Percentiles rank a stretch among this genome's conserved stretches.
These are phyloP conservation scores for Hipparchia sbordonii DNA, from an alignment of 2,888 invertebrate genomes.

Conservation along the genomic window DNA sequence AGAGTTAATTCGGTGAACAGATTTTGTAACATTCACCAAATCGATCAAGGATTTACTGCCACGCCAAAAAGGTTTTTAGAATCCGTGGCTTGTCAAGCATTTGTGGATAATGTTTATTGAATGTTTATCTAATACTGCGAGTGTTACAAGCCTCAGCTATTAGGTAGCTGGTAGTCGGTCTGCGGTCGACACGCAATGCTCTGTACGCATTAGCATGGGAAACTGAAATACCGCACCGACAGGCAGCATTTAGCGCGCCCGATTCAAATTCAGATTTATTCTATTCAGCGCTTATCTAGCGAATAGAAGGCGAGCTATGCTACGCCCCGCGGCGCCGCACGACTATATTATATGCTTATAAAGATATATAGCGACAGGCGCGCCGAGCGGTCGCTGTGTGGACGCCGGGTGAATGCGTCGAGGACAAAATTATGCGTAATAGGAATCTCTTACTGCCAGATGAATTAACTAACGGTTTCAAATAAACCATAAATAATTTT, in stretches of 20 bases:
- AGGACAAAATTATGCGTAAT: conserved; percentile 9
- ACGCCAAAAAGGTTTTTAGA: too few species aligned
- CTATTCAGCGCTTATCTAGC: conserved; percentile 35
- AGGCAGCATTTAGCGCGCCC: conserved; percentile 36
- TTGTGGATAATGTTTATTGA: neutral
- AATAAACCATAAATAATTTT: conserved; percentile 9
- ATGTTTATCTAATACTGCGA: conserved; percentile 1
- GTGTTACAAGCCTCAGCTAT: neutral
- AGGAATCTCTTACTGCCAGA: neutral
- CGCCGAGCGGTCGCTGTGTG: conserved; percentile 9
- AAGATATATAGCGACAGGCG: conserved; percentile 33
- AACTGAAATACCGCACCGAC: conserved; percentile 44
- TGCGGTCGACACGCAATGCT: conserved; percentile 12
- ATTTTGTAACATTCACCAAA: too few species aligned
- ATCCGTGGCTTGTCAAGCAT: neutral
- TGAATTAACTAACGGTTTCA: conserved; percentile 7
- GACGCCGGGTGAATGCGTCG: conserved; percentile 11
- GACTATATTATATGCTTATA: conserved; percentile 28
- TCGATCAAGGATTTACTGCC: too few species aligned
- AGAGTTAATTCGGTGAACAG: too few species aligned
- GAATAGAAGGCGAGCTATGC: conserved; percentile 10
- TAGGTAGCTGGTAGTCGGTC: neutral
- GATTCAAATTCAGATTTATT: conserved; percentile 44
- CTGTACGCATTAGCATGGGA: conserved; percentile 48
- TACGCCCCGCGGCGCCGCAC: conserved; percentile 24